Base-by-base conservation (phyloP, 2,113 vertebrate genomes). In the Anhinga rufa region DNA sequence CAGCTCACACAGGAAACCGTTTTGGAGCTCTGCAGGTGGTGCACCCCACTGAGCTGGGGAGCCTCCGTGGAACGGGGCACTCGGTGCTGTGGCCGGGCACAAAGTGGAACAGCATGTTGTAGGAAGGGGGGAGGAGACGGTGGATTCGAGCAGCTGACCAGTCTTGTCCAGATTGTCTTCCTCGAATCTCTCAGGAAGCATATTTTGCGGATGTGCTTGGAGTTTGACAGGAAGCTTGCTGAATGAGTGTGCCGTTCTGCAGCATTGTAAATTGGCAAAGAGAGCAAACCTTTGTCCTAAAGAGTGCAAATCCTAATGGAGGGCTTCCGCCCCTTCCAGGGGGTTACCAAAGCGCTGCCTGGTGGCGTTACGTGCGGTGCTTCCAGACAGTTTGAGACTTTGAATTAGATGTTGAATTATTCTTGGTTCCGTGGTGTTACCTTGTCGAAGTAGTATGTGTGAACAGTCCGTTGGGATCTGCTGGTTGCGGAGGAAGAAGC, bases 161-260 rank as follows among this genome's bases (percentile, higher is more conserved):
- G 88, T 3, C 83, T 82, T 19, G 34, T 34, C 68, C 55, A 11
- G 65, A n/a, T 52, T 68, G 92, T 62, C 61, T 55, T 71, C 72
- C 88, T 81, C 0, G 0, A 12, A 2, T n/a, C 60, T 44, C 88
- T 7, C 7, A 91, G 95, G 93, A 86, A 93, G 22, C 1, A 0
- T 15, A 0, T 74, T 72, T 26, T 89, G 88, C 10, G 10, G 83
- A 65, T 71, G 48, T 82, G 76, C 83, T 54, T n/a, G 83, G 83
- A 84, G 83, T 75, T 65, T 65, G 83, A 89, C 91, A 80, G 93
- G 93, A 97, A 95, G 77, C 83, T 79, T 52, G 62, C 65, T 48
- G 82, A 31, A 68, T 49, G 61, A 26, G 32, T 82, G 86, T 80
- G 66, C n/a, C 1, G 0, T 42, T 83, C 88, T 64, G 42, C 75